phyloP scores from a whole-genome alignment of 2,888 invertebrate species.

The Smittia aterrima region DNA sequence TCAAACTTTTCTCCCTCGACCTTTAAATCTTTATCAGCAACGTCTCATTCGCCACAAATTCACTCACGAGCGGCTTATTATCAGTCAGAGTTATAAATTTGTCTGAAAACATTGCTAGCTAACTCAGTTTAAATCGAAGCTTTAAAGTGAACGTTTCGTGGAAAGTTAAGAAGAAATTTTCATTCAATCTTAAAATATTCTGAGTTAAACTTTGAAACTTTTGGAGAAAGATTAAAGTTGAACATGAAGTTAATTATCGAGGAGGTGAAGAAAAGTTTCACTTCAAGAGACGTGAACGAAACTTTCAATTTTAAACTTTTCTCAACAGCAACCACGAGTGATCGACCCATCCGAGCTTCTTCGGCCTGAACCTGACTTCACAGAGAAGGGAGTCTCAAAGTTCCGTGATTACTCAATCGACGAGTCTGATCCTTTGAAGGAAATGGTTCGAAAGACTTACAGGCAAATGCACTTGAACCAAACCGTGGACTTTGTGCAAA shows the following conservation, averaged over 20 bases:
- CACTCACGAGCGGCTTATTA: neutral
- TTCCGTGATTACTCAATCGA: slow-evolving; percentile 80
- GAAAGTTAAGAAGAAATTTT: no score
- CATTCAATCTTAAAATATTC: neutral
- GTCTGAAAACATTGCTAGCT: neutral
- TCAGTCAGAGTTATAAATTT: slow-evolving; percentile 4
- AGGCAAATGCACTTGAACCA: slow-evolving; percentile 84
- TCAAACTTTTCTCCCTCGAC: no score
- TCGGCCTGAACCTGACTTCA: slow-evolving; percentile 67
- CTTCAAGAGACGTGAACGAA: neutral
- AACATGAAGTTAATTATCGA: slow-evolving; percentile 23
- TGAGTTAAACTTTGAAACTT: neutral
- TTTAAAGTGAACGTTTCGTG: neutral
- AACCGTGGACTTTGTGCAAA: slow-evolving; percentile 82
- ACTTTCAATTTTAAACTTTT: neutral
- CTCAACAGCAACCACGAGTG: slow-evolving; percentile 1
- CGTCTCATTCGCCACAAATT: neutral
- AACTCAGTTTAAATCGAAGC: neutral
- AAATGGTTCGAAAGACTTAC: slow-evolving; percentile 81
- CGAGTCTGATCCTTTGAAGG: slow-evolving; percentile 70
- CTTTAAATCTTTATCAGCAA: neutral
- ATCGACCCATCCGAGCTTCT: slow-evolving; percentile 32
- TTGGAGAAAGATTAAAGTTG: neutral
- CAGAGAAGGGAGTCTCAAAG: slow-evolving; percentile 68
- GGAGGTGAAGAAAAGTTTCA: neutral